Conservation (phyloP, 1,140 invertebrate genomes). For the Drepana arcuata region DNA sequence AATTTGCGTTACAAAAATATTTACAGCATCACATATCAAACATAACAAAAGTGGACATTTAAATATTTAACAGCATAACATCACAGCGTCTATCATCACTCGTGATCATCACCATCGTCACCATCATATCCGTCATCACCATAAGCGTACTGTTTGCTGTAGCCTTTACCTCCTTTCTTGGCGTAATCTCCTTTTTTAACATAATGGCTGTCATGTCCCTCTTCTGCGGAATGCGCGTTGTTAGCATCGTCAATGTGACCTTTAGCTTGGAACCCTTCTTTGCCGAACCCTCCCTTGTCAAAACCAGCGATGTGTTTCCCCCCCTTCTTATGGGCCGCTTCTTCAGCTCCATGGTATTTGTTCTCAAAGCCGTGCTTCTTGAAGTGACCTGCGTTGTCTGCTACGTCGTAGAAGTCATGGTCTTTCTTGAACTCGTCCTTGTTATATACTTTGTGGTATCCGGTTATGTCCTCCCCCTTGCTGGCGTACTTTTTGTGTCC, state of each 20-base stretch:
- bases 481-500: slow-evolving; percentile 79
- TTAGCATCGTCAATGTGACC: slow-evolving; percentile 61
- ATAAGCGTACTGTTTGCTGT: slow-evolving; percentile 43
- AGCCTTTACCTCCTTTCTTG: slow-evolving; percentile 36
- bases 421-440: slow-evolving; percentile 85
- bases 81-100: too few species aligned
- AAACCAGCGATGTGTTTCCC: slow-evolving; percentile 66
- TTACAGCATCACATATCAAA: slow-evolving; percentile 47
- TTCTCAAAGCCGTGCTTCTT: slow-evolving; percentile 73
- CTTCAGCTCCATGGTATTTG: slow-evolving; percentile 64
- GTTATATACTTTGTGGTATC: slow-evolving; percentile 80
- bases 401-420: slow-evolving; percentile 81
- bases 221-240: slow-evolving; percentile 53
- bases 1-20: slow-evolving; percentile 42
- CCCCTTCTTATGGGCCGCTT: slow-evolving; percentile 73
- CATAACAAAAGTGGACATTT: slow-evolving; percentile 50
- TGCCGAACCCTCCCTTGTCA: slow-evolving; percentile 62
- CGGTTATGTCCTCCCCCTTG: slow-evolving; percentile 79
- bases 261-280: slow-evolving; percentile 68
- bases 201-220: slow-evolving; percentile 47
- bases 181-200: slow-evolving; percentile 34
- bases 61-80: slow-evolving; percentile 35
- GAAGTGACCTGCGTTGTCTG: slow-evolving; percentile 76
- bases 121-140: slow-evolving; percentile 36
- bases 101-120: slow-evolving; percentile 26